A percentile compares a stretch with the other conserved stretches of the same genome.
Evolutionary conservation across 2,888 invertebrate genomes (phyloP).

Genomic region (Leucoma salicis): DNA sequence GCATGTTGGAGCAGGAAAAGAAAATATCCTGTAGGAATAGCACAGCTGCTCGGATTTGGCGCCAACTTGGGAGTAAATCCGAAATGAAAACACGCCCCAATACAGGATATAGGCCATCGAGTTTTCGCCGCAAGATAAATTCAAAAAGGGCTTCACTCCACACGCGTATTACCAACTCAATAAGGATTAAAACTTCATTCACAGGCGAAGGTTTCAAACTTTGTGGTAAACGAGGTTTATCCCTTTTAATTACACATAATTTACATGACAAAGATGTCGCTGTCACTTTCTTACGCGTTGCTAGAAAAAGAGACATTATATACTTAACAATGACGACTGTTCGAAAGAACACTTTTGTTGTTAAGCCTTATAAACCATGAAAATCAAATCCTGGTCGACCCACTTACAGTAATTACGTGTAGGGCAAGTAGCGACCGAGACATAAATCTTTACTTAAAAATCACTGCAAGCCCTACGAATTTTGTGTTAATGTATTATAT

Average conservation of each 20-base stretch:
- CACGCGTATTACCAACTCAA: constrained; percentile 70
- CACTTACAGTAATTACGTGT: constrained; percentile 52
- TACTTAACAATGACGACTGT: constrained; percentile 25
- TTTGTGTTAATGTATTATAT: no score
- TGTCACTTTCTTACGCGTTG: constrained; percentile 30
- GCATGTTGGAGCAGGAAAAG: constrained; percentile 71
- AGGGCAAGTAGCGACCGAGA: constrained; percentile 43
- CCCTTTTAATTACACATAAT: constrained; percentile 64
- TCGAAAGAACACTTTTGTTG: constrained; percentile 45
- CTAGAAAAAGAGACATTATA: constrained; percentile 33
- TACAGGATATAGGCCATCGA: constrained; percentile 66
- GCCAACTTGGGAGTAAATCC: constrained; percentile 76
- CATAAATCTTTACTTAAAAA: constrained; percentile 40
- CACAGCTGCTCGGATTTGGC: constrained; percentile 75
- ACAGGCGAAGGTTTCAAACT: constrained; percentile 60
- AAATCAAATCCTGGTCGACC: constrained; percentile 49
- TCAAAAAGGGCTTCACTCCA: constrained; percentile 65
- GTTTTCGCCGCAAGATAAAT: constrained; percentile 65
- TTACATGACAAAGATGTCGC: constrained; percentile 47
- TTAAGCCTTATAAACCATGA: constrained; percentile 48
- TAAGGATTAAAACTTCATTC: constrained; percentile 75
- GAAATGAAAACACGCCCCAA: constrained; percentile 74
- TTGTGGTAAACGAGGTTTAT: constrained; percentile 60
- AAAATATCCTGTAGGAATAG: constrained; percentile 71
- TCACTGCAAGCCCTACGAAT: constrained; percentile 30